Evolutionary conservation across 2,113 vertebrate species (phyloP).

Genomic region (Centropristis striata): DNA sequence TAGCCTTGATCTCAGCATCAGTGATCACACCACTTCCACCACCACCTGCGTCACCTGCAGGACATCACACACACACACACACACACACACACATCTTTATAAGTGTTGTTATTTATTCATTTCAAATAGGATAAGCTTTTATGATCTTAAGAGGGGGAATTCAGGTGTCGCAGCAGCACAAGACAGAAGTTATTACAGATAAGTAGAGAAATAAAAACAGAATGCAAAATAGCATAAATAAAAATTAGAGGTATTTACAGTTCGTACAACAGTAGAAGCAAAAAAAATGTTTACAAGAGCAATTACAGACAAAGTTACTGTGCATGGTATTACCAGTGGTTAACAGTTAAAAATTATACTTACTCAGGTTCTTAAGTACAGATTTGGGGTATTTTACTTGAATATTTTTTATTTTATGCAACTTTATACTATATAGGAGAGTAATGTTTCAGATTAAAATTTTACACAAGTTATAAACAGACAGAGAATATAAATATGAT

Average conservation of each 20-base stretch:
- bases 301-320: no score
- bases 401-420: neutral
- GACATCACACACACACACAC: conserved; percentile 13
- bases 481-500: neutral
- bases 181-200: no score
- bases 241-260: no score
- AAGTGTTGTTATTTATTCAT: no score
- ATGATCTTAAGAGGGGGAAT: no score
- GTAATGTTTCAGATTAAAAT: neutral
- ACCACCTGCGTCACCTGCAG: conserved; percentile 8
- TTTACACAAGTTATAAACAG: neutral
- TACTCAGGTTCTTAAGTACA: neutral
- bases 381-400: neutral
- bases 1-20: conserved; percentile 84
- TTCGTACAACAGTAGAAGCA: no score
- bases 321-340: neutral
- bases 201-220: no score
- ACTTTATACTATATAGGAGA: neutral
- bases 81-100: no score
- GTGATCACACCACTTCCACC: conserved; percentile 68
- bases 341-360: neutral
- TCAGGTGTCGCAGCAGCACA: no score
- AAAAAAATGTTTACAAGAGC: no score
- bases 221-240: no score
- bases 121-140: no score